These are phyloP conservation scores for Drosophila fuyamai DNA, from an alignment of 1,140 invertebrate genomes.

Conservation along the genomic window DNA sequence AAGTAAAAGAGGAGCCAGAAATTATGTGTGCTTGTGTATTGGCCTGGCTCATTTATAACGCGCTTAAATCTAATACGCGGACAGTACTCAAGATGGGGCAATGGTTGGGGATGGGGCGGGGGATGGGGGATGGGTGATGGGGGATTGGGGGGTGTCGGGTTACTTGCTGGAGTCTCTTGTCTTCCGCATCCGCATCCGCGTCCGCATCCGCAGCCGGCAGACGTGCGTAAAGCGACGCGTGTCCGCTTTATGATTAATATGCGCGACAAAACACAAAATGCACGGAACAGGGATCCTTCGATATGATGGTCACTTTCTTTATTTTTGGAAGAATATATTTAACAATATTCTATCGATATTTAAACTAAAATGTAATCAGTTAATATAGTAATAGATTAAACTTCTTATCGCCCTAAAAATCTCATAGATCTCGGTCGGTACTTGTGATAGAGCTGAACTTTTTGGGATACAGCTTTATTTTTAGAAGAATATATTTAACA, in stretches of 20 bases:
- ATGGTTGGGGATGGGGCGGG: constrained; percentile 13
- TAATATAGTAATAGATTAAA: too few relatives aligned
- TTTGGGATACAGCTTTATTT: too few relatives aligned
- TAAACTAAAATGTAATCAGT: too few relatives aligned
- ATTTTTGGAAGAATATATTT: too few relatives aligned
- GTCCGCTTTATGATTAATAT: constrained; percentile 83
- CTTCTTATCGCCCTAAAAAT: too few relatives aligned
- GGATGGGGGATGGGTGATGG: constrained; percentile 12
- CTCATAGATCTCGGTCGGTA: too few relatives aligned
- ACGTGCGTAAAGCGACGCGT: constrained; percentile 82
- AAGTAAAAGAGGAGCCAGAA: constrained; percentile 45
- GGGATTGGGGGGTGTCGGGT: constrained; percentile 32
- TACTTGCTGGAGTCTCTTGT: constrained; percentile 54
- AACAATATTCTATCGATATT: too few relatives aligned
- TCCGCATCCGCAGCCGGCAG: constrained; percentile 72
- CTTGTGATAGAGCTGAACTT: too few relatives aligned
- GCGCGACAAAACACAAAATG: constrained; percentile 78
- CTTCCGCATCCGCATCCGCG: constrained; percentile 63
- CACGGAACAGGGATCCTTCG: constrained; percentile 28
- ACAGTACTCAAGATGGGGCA: constrained; percentile 57
- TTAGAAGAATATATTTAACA: too few relatives aligned
- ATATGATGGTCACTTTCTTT: neutral
- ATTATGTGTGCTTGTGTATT: constrained; percentile 59
- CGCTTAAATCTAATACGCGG: constrained; percentile 82
- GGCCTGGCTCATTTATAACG: constrained; percentile 78